Evolutionary conservation across 1,140 invertebrate genomes (phyloP), one percentile per base, ranked within the genome.

Genomic region (Eulimnadia texana): DNA sequence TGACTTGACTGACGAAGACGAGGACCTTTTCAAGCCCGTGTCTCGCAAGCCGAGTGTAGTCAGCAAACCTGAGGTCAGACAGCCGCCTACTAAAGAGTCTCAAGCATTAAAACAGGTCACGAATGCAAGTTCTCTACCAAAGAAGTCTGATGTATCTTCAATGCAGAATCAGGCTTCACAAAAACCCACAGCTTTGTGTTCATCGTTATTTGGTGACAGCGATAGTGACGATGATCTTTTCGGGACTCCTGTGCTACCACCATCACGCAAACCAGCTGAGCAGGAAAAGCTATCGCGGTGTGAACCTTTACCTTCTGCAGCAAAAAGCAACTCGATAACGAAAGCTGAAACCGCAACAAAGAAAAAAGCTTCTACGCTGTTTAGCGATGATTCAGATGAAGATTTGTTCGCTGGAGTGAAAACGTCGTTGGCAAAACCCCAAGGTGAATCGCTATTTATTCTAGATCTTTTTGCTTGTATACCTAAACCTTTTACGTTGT

Each of bases 1-100:
- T 9, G 23, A 53, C 27, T 54, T 61, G 22, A 24, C 52, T 10
- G 60, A 61, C 49, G 42, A 53, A 24, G 60, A 61, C 29, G 60
- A 54, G 24, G 60, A 61, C 53, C 51, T 61, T 11, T 61, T 61
- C 28, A 33, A 25, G 11, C 3, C 50, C 1, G 6, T 54, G 10
- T n/a, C 19, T 0, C 50, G 42, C 6, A 61, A 47, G 10, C n/a
- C 19, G 3, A 20, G 16, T 3, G 50, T 22, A 2, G 20, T 27
- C n/a, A 16, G 19, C 0, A 58, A 58, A 29, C 13, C 55, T 9
- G 55, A 13, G 1, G 55, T n/a, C n/a, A n/a, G n/a, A n/a, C n/a
- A n/a, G n/a, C n/a, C n/a, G n/a, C n/a, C n/a, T n/a, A n/a, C n/a
- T n/a, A n/a, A n/a, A n/a, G n/a, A n/a, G n/a, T n/a, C n/a, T n/a